These are phyloP conservation scores for Drosophila picticornis DNA, from an alignment of 2,888 invertebrate species.

Conservation along the genomic window DNA sequence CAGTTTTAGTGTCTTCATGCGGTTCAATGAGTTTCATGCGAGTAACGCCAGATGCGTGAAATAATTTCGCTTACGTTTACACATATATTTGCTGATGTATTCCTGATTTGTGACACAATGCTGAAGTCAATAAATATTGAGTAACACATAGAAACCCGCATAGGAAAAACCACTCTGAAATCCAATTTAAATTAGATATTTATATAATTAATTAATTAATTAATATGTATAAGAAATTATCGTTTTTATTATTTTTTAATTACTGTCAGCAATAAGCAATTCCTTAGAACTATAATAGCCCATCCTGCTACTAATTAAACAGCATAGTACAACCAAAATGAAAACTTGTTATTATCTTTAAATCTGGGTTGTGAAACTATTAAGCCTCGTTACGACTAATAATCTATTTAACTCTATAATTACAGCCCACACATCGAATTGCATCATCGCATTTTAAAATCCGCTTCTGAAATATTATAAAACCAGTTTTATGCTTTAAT, in stretches of 20 bases:
- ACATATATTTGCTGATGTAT: not conserved
- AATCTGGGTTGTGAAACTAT: not conserved
- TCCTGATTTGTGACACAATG: constrained; percentile 17
- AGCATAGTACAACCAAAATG: not conserved
- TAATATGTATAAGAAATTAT: not conserved
- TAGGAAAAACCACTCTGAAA: not conserved
- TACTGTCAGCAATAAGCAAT: not conserved
- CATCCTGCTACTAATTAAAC: not conserved
- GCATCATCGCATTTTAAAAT: constrained; percentile 13
- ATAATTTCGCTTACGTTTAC: not conserved
- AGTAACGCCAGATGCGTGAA: constrained; percentile 41
- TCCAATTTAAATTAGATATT: not conserved
- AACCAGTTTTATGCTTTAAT: constrained; percentile 22
- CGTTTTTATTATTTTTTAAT: not conserved
- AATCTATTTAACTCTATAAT: constrained; percentile 13
- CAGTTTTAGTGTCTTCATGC: constrained; percentile 64
- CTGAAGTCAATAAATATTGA: constrained; percentile 28
- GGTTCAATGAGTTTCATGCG: constrained; percentile 65
- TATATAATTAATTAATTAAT: not conserved
- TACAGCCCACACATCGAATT: constrained; percentile 23
- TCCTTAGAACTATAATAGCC: not conserved
- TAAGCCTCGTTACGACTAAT: constrained; percentile 8
- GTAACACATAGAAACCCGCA: not conserved
- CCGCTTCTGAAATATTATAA: constrained; percentile 9
- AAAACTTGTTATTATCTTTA: not conserved